These are phyloP conservation scores for Malthinus seriepunctatus DNA, from an alignment of 2,888 invertebrate genomes.

Conservation along the genomic window DNA sequence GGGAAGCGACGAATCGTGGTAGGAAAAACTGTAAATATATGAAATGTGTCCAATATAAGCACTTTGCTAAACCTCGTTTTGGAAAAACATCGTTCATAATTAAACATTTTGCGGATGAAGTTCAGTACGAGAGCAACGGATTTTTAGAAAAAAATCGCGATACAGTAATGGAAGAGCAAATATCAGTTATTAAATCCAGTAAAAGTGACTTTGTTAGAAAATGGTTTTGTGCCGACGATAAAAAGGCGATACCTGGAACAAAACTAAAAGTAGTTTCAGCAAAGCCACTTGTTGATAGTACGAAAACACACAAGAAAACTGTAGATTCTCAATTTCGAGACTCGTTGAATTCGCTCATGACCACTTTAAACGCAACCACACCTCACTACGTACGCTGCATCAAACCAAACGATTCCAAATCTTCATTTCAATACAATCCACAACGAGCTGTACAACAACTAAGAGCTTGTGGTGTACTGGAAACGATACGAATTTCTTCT, in stretches of 20 bases:
- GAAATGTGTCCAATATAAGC: constrained; percentile 80
- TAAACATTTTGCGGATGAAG: constrained; percentile 95
- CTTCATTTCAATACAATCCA: constrained; percentile 85
- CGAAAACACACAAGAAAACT: constrained; percentile 58
- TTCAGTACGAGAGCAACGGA: constrained; percentile 88
- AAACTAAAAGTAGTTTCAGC: constrained; percentile 54
- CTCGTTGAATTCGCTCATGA: constrained; percentile 89
- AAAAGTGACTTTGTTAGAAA: constrained; percentile 58
- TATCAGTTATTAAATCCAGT: constrained; percentile 69
- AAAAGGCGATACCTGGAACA: constrained; percentile 45
- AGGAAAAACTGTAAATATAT: constrained; percentile 85
- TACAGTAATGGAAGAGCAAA: constrained; percentile 92
- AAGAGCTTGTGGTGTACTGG: constrained; percentile 96
- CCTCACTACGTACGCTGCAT: constrained; percentile 99
- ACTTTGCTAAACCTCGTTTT: constrained; percentile 88
- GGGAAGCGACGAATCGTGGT: constrained; percentile 92
- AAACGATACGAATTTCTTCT: constrained; percentile 96
- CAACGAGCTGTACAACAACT: constrained; percentile 87
- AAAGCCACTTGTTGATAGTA: constrained; percentile 48
- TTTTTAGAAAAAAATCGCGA: constrained; percentile 98
- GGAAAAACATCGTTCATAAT: constrained; percentile 85
- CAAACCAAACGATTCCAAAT: constrained; percentile 90
- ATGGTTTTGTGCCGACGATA: constrained; percentile 54
- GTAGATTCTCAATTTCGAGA: constrained; percentile 92
- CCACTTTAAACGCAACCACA: constrained; percentile 90